phyloP scores from a whole-genome alignment of 2,113 vertebrate species.

The Saimiri boliviensis region DNA sequence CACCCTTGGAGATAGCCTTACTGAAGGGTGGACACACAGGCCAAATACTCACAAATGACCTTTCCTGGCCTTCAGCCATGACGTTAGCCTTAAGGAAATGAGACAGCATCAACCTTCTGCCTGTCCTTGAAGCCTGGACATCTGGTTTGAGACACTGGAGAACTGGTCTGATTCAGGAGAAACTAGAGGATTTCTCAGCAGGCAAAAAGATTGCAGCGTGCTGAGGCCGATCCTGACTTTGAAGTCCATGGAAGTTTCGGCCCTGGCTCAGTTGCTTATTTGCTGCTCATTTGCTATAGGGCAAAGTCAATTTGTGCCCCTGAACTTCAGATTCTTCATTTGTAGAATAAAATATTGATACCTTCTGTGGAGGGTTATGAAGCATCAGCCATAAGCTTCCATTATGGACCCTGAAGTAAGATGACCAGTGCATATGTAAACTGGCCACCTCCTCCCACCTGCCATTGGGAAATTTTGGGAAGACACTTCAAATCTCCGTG shows the following conservation, averaged over 20 bases:
- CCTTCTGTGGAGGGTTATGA: accelerated
- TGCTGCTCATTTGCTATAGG: background rate
- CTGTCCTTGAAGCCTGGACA: background rate
- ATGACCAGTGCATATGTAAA: accelerated
- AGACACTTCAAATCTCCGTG: background rate
- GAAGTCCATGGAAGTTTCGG: background rate
- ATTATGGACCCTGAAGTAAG: background rate
- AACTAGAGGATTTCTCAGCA: background rate
- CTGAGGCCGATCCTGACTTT: background rate
- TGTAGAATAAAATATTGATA: background rate
- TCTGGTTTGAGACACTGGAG: background rate
- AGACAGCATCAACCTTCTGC: background rate
- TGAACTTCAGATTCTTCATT: background rate
- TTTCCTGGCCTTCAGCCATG: background rate
- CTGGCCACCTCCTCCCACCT: accelerated
- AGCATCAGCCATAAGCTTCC: background rate
- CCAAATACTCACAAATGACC: background rate
- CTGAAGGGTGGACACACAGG: accelerated
- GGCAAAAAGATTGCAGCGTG: accelerated
- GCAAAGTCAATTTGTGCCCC: background rate
- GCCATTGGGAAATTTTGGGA: background rate
- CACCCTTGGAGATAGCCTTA: too few relatives aligned
- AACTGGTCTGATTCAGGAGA: too few relatives aligned
- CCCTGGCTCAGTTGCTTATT: background rate
- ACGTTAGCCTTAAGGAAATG: background rate